Evolutionary conservation across 2,888 invertebrate species (phyloP), one percentile per base, ranked within the genome.

Genomic region (Scotopteryx bipunctaria): DNA sequence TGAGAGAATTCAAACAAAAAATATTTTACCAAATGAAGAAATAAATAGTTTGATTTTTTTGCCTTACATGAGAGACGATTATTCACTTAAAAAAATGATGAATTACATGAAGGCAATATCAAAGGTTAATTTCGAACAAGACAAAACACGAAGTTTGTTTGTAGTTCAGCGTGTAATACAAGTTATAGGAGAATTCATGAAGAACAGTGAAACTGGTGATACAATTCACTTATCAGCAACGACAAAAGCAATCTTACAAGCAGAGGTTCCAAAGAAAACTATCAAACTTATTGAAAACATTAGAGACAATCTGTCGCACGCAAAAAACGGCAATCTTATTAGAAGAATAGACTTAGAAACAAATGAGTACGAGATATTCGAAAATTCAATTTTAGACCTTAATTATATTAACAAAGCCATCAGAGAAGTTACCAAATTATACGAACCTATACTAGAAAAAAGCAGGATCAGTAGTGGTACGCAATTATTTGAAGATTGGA

Each of bases 51-150:
- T 48, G 21, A 19, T 29, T 3, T 27, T 36, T 8, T 11, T 48
- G 15, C 48, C 48, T 4, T 48, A 48, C 15, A 41, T 48, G 19
- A 41, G 48, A 42, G 48, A 48, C 16, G 41, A 48, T 33, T 48
- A 41, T 19, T 48, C 48, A 5, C 19, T 48, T 2, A 41, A 42
- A 29, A 41, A 48, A 42, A 48, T 48, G 9, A 3, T 42, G 3
- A 35, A 41, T 6, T 48, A 48, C 14, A 21, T 48, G 6, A 17
- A 41, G 13, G 14, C 17, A 9, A 21, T 42, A 17, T 6, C 36
- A 15, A 36, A 42, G n/a, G n/a, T 42, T 17, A 29, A 41, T 27
- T 35, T 48, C 14, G 25, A 27, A 15, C n/a, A 29, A 14, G 35
- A 41, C 29, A 48, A 11, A 35, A 15, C 23, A 5, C 25, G 15